Evolutionary conservation across 2,888 invertebrate genomes (phyloP), one percentile per base, ranked within the genome.

Genomic region (Scelioninae gen. 2): DNA sequence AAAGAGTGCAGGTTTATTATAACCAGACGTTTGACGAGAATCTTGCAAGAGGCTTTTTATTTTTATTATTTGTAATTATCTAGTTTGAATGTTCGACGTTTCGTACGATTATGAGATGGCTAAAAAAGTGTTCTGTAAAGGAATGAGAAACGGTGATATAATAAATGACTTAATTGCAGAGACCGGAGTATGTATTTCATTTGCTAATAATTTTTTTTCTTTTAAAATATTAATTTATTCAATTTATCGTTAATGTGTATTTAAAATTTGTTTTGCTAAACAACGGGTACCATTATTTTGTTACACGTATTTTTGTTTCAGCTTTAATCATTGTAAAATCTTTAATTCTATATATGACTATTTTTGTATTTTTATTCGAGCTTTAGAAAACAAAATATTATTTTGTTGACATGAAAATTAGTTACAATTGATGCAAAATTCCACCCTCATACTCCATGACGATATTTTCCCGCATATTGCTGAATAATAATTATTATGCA

Each of bases 21-120:
- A 81, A 81, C 80, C 80, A 76, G 78, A 79, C 78, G 78, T 83
- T 81, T 31, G 80, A 81, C 67, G 79, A 78, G 80, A 80, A 82
- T 81, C 78, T 82, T 80, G 79, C 78, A 81, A 83, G 82, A 84
- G 81, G 83, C 81, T 83, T 83, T 84, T 83, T 83, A 83, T 82
- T 82, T 83, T 82, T 82, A 83, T 83, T 81, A 83, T 83, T 84
- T 84, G 83, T 83, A 83, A 83, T 82, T 83, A 80, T 77, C 77
- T 83, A 83, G 81, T 83, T 82, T 83, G 79, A 81, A 82, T 83
- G 82, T 82, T 83, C 79, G 78, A 80, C 80, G 81, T 83, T 82
- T 82, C 80, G 80, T 83, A 82, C 80, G 80, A 82, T 81, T 81
- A 79, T 78, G 79, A 80, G 77, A 79, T 81, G 78, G 80, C 81